Conservation (phyloP, 64 coral and sea anemone species). For the Cladopsammia gracilis region DNA sequence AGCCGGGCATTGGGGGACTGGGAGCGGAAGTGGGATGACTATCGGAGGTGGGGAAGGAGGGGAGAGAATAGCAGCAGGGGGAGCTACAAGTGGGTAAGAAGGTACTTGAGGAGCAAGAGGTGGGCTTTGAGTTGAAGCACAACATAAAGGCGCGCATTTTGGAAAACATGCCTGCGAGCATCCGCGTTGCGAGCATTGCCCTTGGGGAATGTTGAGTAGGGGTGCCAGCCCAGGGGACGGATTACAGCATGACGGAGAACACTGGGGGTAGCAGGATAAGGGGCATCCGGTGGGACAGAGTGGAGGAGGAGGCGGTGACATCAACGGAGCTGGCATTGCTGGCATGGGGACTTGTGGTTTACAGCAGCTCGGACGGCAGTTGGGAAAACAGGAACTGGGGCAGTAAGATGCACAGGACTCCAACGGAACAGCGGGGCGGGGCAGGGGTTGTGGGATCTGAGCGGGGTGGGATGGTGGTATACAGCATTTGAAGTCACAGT, state of each 20-base stretch:
- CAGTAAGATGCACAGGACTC: slow-evolving; percentile 91
- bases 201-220: background rate
- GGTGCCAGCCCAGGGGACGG: background rate
- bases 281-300: slow-evolving; percentile 79
- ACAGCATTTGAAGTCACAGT: slow-evolving; percentile 86
- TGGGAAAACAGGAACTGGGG: slow-evolving; percentile 83
- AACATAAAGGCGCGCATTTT: slow-evolving; percentile 44
- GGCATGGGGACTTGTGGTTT: slow-evolving; percentile 75
- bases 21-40: slow-evolving; percentile 29
- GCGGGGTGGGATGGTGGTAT: slow-evolving; percentile 26
- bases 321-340: slow-evolving; percentile 53
- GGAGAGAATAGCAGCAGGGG: background rate
- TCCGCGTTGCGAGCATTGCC: slow-evolving; percentile 31
- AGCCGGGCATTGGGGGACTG: slow-evolving; percentile 6
- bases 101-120: background rate
- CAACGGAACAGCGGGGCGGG: background rate
- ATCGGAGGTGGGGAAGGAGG: background rate
- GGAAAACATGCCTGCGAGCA: slow-evolving; percentile 54
- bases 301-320: slow-evolving; percentile 68
- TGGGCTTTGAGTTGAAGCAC: slow-evolving; percentile 1
- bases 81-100: background rate
- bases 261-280: slow-evolving; percentile 75
- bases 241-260: slow-evolving; percentile 76
- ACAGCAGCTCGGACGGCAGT: slow-evolving; percentile 77
- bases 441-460: background rate